Base-by-base conservation (phyloP, 2,888 invertebrate species). In the Celastrina argiolus region DNA sequence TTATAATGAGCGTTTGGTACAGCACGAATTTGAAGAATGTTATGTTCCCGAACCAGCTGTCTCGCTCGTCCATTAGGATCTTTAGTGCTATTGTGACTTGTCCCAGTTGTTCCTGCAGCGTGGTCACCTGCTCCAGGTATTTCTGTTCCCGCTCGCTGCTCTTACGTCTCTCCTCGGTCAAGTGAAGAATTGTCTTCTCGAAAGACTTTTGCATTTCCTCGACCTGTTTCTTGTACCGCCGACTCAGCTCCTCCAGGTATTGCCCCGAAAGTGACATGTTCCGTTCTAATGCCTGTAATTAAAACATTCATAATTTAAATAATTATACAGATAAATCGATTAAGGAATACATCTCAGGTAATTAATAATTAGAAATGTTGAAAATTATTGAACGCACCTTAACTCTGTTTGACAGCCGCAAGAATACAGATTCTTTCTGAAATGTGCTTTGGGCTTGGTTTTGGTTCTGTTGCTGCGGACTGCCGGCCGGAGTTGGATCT, bases 251-350 rank as follows among this genome's bases (percentile, higher is more conserved):
- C 83, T 99, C 99, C 73, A 99, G 91, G 84, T 99, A 99, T 84
- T 98, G 98, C 69, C 97, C 96, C 73, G 98, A 98, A 51, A 99
- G 92, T 14, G 98, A 98, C 95, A 99, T 97, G 87, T 99, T 99
- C 74, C 97, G 93, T 88, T 99, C 99, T 74, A 99, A 92, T 64
- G 96, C 95, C 95, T 97, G 90, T 69, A 92, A 92, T 68, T 66
- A 67, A 72, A 56, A 66, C 64, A 67, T 64, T 45, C 28, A 28
- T 39, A 39, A 59, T 61, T 64, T 64, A 63, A 65, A n/a, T n/a
- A n/a, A 31, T 31, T 31, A 5, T 28, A 28, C 28, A 28, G 5
- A 5, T 5, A 28, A 28, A 28, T 2, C 5, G 31, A 31, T 31
- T 7, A 31, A 31, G 7, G 5, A 0, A 31, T 5, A 31, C 31